Percentiles rank a stretch among this genome's conserved stretches.
phyloP scores from a whole-genome alignment of 2,888 invertebrate genomes.

The Tenthredo livida region DNA sequence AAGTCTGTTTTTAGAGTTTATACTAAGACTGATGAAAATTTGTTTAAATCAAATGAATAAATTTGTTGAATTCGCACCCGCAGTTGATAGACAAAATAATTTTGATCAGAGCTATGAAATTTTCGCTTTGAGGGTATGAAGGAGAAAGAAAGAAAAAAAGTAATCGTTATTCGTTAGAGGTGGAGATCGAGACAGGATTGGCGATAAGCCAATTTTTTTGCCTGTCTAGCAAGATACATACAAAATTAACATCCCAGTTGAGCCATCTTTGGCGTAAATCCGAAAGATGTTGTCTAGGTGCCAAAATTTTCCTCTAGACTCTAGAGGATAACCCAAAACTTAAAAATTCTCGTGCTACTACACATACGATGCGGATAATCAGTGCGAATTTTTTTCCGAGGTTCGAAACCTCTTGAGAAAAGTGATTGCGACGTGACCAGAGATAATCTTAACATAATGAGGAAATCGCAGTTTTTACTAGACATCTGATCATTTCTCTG shows the following conservation, averaged over 20 bases:
- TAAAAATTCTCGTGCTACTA: not conserved
- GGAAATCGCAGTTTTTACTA: not conserved
- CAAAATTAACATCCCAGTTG: constrained; percentile 38
- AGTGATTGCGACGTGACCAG: not conserved
- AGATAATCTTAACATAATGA: no score
- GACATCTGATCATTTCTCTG: not conserved
- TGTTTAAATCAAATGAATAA: not conserved
- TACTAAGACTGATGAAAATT: not conserved
- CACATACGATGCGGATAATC: constrained; percentile 2
- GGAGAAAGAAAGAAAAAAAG: not conserved
- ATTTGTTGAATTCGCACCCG: not conserved
- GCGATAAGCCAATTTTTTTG: constrained; percentile 11
- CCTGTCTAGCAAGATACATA: constrained; percentile 37
- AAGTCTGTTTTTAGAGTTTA: not conserved
- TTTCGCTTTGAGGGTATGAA: not conserved
- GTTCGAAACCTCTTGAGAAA: not conserved
- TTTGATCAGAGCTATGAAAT: not conserved
- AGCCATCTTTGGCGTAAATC: constrained; percentile 30
- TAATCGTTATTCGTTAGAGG: not conserved
- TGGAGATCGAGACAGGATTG: constrained; percentile 16
- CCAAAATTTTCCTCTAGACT: constrained; percentile 22
- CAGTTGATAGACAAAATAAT: not conserved
- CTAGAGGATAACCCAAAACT: not conserved
- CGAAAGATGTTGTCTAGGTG: constrained; percentile 21
- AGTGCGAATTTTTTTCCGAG: not conserved